These are phyloP conservation scores for Danio choprae DNA, from an alignment of 2,797 vertebrate species.

Conservation along the genomic window DNA sequence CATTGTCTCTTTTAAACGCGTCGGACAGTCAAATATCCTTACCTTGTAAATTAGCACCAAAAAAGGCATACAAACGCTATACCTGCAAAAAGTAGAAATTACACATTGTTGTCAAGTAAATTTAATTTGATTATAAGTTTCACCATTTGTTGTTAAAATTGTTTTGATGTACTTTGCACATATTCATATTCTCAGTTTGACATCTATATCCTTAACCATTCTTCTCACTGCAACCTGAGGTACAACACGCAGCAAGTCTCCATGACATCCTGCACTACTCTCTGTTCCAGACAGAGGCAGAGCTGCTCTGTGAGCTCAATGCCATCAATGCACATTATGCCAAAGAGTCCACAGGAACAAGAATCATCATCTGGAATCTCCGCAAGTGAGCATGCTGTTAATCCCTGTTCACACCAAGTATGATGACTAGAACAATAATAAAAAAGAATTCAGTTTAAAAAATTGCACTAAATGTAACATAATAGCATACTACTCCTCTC, in stretches of 20 bases:
- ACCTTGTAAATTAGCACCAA: conserved; percentile 1
- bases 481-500: no score
- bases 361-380: conserved; percentile 96
- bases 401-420: no score
- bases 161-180: background rate
- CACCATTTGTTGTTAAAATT: background rate
- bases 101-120: no score
- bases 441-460: no score
- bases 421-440: no score
- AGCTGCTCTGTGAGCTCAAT: conserved; percentile 83
- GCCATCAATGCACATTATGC: conserved; percentile 70
- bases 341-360: conserved; percentile 82
- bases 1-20: conserved; percentile 80
- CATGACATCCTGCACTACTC: conserved; percentile 86
- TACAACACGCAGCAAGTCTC: conserved; percentile 81
- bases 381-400: conserved; percentile 78
- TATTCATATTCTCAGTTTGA: conserved; percentile 6
- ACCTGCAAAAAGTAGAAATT: background rate
- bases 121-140: background rate
- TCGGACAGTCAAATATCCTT: conserved; percentile 85
- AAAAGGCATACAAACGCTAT: background rate
- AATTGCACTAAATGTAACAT: no score
- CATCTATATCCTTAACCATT: conserved; percentile 65
- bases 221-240: conserved; percentile 61
- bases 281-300: conserved; percentile 79